Evolutionary conservation across 2,113 vertebrate genomes (phyloP).

Genomic region (Hipposideros armiger): DNA sequence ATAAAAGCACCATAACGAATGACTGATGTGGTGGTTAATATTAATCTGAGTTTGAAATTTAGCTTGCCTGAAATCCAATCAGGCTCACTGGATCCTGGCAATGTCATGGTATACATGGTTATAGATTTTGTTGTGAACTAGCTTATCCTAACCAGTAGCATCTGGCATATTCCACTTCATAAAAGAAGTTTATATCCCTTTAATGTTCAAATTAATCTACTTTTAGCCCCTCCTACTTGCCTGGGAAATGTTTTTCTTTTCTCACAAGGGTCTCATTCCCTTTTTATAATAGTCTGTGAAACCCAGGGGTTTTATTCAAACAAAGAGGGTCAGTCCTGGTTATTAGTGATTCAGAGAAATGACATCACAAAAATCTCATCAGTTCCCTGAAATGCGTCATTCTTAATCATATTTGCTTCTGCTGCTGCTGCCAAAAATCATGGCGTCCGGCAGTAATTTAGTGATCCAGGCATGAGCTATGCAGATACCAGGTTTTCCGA

Average conservation of each 20-base stretch:
- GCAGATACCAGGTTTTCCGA: background rate
- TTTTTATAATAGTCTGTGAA: background rate
- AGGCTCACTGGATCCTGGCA: background rate
- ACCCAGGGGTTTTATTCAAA: background rate
- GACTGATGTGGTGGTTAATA: background rate
- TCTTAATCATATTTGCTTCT: slow-evolving; percentile 29
- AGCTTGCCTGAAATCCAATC: slow-evolving; percentile 33
- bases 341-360: background rate
- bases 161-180: background rate
- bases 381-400: background rate
- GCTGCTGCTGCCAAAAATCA: slow-evolving; percentile 11
- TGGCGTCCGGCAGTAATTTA: background rate
- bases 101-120: background rate
- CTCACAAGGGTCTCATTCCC: background rate
- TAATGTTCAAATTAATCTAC: background rate
- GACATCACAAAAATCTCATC: background rate
- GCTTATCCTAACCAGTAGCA: background rate
- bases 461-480: background rate
- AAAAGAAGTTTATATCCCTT: background rate
- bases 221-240: background rate
- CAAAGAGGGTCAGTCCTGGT: background rate
- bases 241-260: background rate
- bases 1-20: background rate
- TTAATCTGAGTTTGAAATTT: slow-evolving; percentile 36
- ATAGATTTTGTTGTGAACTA: background rate